Evolutionary conservation across 2,888 invertebrate genomes (phyloP).

Genomic region (Dasysyrphus tricinctus): DNA sequence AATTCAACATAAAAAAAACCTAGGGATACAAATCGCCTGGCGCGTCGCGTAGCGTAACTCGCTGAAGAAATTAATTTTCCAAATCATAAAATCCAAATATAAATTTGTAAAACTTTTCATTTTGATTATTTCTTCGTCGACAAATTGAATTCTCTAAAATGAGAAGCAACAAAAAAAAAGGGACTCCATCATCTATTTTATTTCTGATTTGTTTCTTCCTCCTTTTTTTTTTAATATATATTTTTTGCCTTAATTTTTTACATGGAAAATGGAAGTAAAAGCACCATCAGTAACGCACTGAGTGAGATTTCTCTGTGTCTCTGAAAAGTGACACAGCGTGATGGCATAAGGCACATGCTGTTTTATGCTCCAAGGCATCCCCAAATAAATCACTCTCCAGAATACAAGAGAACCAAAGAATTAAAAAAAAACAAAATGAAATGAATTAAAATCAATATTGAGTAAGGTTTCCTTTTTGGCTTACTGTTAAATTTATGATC

Average conservation of each 20-base stretch:
- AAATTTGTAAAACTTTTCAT: slow-evolving; percentile 44
- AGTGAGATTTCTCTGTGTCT: slow-evolving; percentile 21
- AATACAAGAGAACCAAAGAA: slow-evolving; percentile 14
- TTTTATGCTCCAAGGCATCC: slow-evolving; percentile 34
- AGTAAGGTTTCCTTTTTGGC: slow-evolving; percentile 31
- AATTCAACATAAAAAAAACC: slow-evolving; percentile 8
- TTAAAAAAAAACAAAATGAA: neutral
- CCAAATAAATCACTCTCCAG: slow-evolving; percentile 23
- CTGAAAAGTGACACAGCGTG: slow-evolving; percentile 30
- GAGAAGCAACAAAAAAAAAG: slow-evolving; percentile 2
- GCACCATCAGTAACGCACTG: slow-evolving; percentile 15
- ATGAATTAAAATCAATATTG: slow-evolving; percentile 40
- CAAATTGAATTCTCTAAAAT: slow-evolving; percentile 48
- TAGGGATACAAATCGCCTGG: slow-evolving; percentile 13
- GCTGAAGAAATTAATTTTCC: slow-evolving; percentile 49
- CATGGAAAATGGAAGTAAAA: neutral
- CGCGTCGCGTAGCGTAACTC: slow-evolving; percentile 2
- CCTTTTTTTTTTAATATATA: neutral
- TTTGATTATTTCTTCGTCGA: slow-evolving; percentile 24
- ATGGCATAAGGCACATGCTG: slow-evolving; percentile 32
- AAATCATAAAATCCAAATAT: slow-evolving; percentile 54
- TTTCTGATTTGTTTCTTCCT: slow-evolving; percentile 14
- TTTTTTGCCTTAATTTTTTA: slow-evolving; percentile 3
- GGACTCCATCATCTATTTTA: slow-evolving; percentile 34
- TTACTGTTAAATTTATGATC: slow-evolving; percentile 41